Evolutionary conservation across 2,113 vertebrate genomes (phyloP), one percentile per base, ranked within the genome.

Genomic region (Macquaria ambigua): DNA sequence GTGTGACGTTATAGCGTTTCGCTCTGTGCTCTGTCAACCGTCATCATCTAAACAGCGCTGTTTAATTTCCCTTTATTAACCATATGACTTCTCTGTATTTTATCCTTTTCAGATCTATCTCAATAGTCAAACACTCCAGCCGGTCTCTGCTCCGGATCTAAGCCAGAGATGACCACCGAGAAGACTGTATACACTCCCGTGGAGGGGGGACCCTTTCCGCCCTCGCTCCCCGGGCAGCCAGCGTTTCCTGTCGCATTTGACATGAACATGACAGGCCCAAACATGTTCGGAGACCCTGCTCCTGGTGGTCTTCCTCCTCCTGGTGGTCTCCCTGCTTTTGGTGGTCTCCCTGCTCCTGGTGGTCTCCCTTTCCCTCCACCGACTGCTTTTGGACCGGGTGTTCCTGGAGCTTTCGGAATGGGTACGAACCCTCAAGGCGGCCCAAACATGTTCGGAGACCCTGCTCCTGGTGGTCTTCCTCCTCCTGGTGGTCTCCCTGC

Each of bases 101-200:
- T 0, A 1, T 46, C 0, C 9, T 71, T 61, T 56, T 10, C 53
- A 76, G 48, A 61, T 28, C 6, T 2, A 3, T 25, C 34, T 16
- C 18, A 15, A 16, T 34, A 11, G 16, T 18, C 18, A 66, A 25
- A 4, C 82, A 0, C 8, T 53, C 1, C n/a, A 77, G 74, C 48
- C 59, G 18, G 37, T 25, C 68, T 79, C 56, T 68, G 46, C 53
- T 72, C 53, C 74, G 4, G 72, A 68, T 56, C 63, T 6, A 41
- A 52, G 34, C 48, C 70, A 55, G 80, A 70, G 70, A 95, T 95
- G 94, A 75, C 63, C 11, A 86, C 89, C 43, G 89, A 93, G 61
- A 93, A 82, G 75, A 72, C 58, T 1, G 67, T 62, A 6, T 94
- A 90, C 77, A 15, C 74, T 56, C 67, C 79, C 2, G 34, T 85